These are phyloP conservation scores for Pseudococcus jackbeardsleyi DNA, from an alignment of 2,888 invertebrate species.

Conservation along the genomic window DNA sequence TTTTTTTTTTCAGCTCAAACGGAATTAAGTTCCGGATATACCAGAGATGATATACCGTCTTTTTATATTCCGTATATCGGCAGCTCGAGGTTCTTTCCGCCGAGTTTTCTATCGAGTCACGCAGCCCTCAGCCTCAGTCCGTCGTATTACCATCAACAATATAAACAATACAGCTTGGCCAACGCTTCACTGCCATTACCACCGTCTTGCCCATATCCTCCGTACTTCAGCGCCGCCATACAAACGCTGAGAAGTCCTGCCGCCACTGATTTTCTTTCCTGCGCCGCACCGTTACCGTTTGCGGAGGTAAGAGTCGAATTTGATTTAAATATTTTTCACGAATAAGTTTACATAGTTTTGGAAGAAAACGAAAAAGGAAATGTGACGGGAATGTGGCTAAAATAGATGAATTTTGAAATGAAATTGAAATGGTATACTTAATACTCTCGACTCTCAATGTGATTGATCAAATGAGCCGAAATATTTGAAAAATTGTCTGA, in stretches of 20 bases:
- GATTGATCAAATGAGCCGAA: too few relatives aligned
- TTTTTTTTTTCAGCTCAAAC: neutral
- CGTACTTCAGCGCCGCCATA: constrained; percentile 26
- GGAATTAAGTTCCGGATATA: neutral
- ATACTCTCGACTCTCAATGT: too few relatives aligned
- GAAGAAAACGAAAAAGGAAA: neutral
- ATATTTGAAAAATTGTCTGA: too few relatives aligned
- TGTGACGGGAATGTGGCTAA: neutral
- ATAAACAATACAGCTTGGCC: neutral
- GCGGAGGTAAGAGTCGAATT: neutral
- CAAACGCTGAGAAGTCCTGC: constrained; percentile 8
- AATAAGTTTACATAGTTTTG: neutral
- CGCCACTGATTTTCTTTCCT: neutral
- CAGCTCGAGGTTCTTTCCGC: constrained; percentile 18
- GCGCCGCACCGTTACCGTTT: neutral
- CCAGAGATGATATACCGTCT: constrained; percentile 17
- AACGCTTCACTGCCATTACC: constrained; percentile 30
- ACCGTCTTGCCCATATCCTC: constrained; percentile 38
- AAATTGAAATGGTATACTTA: too few relatives aligned
- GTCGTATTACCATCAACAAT: constrained; percentile 29
- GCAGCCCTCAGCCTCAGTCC: constrained; percentile 21
- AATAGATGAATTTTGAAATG: too few relatives aligned
- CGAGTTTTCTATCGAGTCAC: neutral
- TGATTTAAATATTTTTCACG: neutral
- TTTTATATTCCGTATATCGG: neutral